Evolutionary conservation across 2,888 invertebrate species (phyloP).

Genomic region (Rhodophaea formosa): DNA sequence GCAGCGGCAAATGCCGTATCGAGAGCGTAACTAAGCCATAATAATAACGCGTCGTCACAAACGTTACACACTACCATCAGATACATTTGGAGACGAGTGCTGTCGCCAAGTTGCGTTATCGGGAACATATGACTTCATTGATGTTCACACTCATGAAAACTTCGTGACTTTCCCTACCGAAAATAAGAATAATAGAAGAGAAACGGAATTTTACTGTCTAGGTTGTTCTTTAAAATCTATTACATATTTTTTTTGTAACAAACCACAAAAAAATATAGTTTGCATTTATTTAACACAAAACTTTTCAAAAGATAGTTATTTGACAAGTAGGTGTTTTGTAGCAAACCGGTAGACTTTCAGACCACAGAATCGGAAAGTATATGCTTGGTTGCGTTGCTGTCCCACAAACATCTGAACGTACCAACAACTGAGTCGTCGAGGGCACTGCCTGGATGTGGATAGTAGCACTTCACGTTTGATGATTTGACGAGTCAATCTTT

Average conservation of each 20-base stretch:
- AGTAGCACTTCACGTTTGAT: not conserved
- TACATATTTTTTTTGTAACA: too few relatives aligned
- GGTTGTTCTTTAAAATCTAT: too few relatives aligned
- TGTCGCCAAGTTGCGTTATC: too few relatives aligned
- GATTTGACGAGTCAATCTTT: too few relatives aligned
- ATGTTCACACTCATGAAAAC: too few relatives aligned
- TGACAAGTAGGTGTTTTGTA: constrained; percentile 13
- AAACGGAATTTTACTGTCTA: too few relatives aligned
- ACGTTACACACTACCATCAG: not conserved
- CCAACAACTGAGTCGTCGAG: constrained; percentile 22
- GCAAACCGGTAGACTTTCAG: constrained; percentile 27
- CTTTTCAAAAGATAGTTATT: too few relatives aligned
- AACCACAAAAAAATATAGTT: too few relatives aligned
- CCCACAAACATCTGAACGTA: constrained; percentile 34
- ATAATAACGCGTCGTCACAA: not conserved
- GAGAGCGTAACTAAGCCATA: not conserved
- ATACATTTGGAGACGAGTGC: not conserved
- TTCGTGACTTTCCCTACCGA: too few relatives aligned
- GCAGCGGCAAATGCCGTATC: not conserved
- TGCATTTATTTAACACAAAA: too few relatives aligned
- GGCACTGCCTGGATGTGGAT: constrained; percentile 31
- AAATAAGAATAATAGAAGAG: too few relatives aligned
- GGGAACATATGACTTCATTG: too few relatives aligned
- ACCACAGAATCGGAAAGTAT: constrained; percentile 23
- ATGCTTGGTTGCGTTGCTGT: constrained; percentile 23